Evolutionary conservation across 1,140 invertebrate genomes (phyloP), one percentile per base, ranked within the genome.

Genomic region (Drosophila novamexicana): DNA sequence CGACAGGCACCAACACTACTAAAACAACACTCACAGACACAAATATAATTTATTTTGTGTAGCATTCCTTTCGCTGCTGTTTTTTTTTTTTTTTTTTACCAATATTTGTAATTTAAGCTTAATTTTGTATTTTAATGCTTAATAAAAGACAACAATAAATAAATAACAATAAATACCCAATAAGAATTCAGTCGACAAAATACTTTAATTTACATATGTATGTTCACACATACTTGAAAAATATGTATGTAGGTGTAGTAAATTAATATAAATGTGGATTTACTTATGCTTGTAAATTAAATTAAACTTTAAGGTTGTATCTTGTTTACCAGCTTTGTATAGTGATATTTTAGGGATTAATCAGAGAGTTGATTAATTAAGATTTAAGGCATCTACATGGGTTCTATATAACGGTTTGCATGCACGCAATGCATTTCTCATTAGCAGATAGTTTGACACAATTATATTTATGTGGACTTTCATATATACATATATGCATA

Each of bases 261-360:
- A 10, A 37, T 50, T 7, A 14, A 18, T 6, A 29, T 12, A 42
- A 45, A 2, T 22, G 22, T 22, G 1, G 22, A 22, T 22, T 22
- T 22, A 22, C 22, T 22, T 3, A 22, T 22, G 22, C 22, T 29
- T 29, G 22, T 5, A 29, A 29, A 29, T 29, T 4, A 29, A 29
- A 29, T 29, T 29, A 47, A n/a, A 53, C 53, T 32, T 14, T 22
- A 10, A 29, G 3, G 5, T 29, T 29, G 22, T 29, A 29, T 16
- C 44, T 34, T 6, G 9, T 16, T 3, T 14, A 14, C 1, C 10
- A 5, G 34, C 8, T 37, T 68, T 53, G 29, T 52, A 56, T 56
- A 70, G 67, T 12, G 49, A 69, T 29, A 44, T 58, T 71, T 52
- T 49, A 34, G 58, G 61, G 53, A 50, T 65, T 44, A 52, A 37